Conservation (phyloP, 2,797 vertebrate species). For the Molossus molossus region DNA sequence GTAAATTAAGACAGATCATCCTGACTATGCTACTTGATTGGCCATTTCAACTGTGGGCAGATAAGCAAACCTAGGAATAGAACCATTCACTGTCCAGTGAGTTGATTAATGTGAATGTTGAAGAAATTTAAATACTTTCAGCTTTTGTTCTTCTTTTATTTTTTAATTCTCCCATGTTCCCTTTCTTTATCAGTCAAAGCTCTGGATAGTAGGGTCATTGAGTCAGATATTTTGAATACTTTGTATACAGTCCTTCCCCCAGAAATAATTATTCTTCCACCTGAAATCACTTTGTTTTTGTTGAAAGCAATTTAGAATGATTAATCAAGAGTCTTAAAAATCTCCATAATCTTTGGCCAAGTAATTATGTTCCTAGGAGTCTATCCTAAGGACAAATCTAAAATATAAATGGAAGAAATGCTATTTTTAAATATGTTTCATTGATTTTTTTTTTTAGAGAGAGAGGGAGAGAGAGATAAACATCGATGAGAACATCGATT, state of each 20-base stretch:
- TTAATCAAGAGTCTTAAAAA: constrained; percentile 28
- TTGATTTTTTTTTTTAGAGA: too few species aligned
- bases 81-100: background rate
- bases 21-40: background rate
- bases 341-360: background rate
- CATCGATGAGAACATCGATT: too few species aligned
- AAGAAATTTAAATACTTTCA: background rate
- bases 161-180: background rate
- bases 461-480: too few species aligned
- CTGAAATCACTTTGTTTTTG: background rate
- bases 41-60: background rate
- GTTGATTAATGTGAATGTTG: background rate
- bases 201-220: background rate
- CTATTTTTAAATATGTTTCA: background rate
- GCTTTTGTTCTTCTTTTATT: background rate
- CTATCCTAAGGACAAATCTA: background rate
- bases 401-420: background rate
- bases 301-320: constrained; percentile 7
- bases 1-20: background rate
- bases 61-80: background rate
- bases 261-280: background rate
- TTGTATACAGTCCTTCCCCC: background rate
- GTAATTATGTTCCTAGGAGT: background rate
- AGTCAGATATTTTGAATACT: constrained; percentile 1
- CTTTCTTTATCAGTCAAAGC: background rate